Base-by-base conservation (phyloP, 2,888 invertebrate genomes). In the Homarus gammarus region DNA sequence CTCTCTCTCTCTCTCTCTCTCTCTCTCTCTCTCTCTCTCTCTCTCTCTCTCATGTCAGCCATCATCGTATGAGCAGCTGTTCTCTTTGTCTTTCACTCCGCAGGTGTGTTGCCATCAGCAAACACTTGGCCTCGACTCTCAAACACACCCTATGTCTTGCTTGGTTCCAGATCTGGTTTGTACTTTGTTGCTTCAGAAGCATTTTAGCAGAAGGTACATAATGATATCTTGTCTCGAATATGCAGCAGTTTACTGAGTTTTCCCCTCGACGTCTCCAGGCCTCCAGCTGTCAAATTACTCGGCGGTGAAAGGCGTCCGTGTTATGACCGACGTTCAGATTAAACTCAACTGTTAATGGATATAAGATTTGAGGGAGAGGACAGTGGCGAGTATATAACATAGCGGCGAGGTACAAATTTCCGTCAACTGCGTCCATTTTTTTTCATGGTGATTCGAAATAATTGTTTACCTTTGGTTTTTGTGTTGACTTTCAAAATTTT, bases 1-100 rank as follows among this genome's bases (percentile, higher is more conserved):
- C 40, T 49, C 49, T 44, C n/a, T 51, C 44, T 44, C 44, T 44
- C 27, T 12, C 51, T 31, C 49, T 44, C 49, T 22, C 8, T 40
- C 51, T 18, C n/a, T 73, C 49, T 27, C 40, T 40, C 15, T 78
- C 51, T 27, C 78, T 49, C 33, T 51, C 78, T 31, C 51, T 51
- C 56, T 2, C 0, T 18, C 5, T n/a, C n/a, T n/a, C n/a, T n/a
- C n/a, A 22, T 33, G n/a, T 22, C 12, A 5, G 10, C 40, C 36
- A 2, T 36, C 64, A 64, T 12, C 56, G 56, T 56, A 22, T 56
- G 56, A 56, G 56, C 64, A 64, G 64, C 27, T 64, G 64, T 64
- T 64, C 64, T 64, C 64, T 64, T 64, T 64, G 64, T 64, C 64
- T 64, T 27, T 64, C 64, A 12, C 64, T 64, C 64, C 22, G 64